A percentile compares a stretch with the other conserved stretches of the same genome.
Conservation (phyloP, 2,888 invertebrate genomes). For the Drosophila limbata region DNA sequence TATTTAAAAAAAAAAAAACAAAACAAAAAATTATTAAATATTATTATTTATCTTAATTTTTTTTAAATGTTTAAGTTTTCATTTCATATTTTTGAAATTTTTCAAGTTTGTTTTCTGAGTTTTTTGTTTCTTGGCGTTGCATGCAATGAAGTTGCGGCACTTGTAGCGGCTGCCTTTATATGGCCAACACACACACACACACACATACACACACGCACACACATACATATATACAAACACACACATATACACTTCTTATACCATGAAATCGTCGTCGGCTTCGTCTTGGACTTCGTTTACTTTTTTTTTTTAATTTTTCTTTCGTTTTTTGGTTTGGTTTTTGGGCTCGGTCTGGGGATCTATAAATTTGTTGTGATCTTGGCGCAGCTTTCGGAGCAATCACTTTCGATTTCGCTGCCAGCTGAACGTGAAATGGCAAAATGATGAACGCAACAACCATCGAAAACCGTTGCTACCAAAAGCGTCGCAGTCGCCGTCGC, state of each 20-base stretch:
- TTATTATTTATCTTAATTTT: conserved; percentile 30
- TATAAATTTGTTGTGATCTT: conserved; percentile 41
- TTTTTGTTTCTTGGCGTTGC: conserved; percentile 46
- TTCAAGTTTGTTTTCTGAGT: conserved; percentile 12
- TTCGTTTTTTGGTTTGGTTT: conserved; percentile 21
- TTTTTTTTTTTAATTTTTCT: conserved; percentile 7
- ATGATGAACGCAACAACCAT: conserved; percentile 82
- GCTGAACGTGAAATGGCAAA: conserved; percentile 84
- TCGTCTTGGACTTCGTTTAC: conserved; percentile 11
- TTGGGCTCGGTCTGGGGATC: conserved; percentile 10
- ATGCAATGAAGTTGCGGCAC: conserved; percentile 64
- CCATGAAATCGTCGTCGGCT: conserved; percentile 36
- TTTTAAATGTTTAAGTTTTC: neutral
- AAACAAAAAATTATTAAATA: neutral
- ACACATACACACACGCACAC: conserved; percentile 9
- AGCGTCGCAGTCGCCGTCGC: conserved; percentile 29
- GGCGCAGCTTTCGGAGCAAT: conserved; percentile 80
- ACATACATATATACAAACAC: conserved; percentile 15
- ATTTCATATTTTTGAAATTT: neutral
- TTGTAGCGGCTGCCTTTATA: conserved; percentile 62
- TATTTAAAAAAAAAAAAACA: conserved; percentile 10
- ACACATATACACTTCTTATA: conserved; percentile 26
- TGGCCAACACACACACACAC: conserved; percentile 36
- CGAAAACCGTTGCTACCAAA: conserved; percentile 73
- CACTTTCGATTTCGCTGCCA: conserved; percentile 85